Conservation (phyloP, 1,140 invertebrate species). For the Trinorchestia longiramus region DNA sequence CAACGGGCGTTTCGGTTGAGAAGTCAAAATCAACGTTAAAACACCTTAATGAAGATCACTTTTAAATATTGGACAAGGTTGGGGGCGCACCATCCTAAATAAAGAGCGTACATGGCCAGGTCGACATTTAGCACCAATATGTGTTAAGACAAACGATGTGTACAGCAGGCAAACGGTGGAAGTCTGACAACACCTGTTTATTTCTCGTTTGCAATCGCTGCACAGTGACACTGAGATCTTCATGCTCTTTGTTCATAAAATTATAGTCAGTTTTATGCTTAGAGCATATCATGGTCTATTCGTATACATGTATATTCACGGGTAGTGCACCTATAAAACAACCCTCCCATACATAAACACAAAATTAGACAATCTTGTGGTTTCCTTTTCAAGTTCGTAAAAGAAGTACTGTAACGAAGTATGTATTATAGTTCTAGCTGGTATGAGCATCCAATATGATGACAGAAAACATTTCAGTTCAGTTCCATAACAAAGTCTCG, state of each 20-base stretch:
- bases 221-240: background rate
- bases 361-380: too few species aligned
- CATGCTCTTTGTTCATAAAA: background rate
- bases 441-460: background rate
- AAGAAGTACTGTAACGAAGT: too few species aligned
- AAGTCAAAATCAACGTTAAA: too few species aligned
- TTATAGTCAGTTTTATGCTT: background rate
- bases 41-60: too few species aligned
- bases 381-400: too few species aligned
- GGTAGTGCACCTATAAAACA: too few species aligned
- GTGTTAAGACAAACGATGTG: background rate
- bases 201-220: background rate
- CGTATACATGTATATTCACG: too few species aligned
- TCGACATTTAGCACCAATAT: background rate
- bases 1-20: too few species aligned
- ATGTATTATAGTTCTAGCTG: too few species aligned
- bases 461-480: background rate
- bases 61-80: background rate
- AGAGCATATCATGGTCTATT: background rate
- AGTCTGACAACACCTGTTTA: background rate
- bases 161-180: too few species aligned
- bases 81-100: background rate
- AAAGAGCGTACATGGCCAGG: background rate
- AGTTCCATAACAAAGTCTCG: background rate
- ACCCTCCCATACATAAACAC: too few species aligned